A percentile compares a stretch with the other conserved stretches of the same genome.
These are phyloP conservation scores for Conops quadrifasciatus DNA, from an alignment of 2,888 invertebrate species.

Conservation along the genomic window DNA sequence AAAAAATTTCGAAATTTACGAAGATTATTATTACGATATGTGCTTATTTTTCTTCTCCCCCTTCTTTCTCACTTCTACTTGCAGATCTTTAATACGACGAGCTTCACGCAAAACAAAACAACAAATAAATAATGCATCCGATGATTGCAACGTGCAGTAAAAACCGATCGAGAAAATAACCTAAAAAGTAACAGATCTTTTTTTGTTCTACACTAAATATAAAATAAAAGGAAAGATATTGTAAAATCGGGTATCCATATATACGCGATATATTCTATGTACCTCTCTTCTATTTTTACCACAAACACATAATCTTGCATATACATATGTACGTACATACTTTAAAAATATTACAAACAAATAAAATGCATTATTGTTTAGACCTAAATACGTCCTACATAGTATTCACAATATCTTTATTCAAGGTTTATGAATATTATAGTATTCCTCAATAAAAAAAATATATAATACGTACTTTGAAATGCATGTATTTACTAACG, in stretches of 20 bases:
- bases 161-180: constrained; percentile 8
- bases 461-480: too few species aligned
- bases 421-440: too few species aligned
- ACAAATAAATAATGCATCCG: constrained; percentile 77
- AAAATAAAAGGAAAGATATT: constrained; percentile 12
- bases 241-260: neutral
- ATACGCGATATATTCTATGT: neutral
- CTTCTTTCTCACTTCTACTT: neutral
- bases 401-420: too few species aligned
- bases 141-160: constrained; percentile 79
- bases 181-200: neutral
- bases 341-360: too few species aligned
- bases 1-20: too few species aligned
- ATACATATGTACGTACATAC: constrained; percentile 1
- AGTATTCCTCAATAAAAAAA: too few species aligned
- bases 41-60: neutral
- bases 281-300: neutral
- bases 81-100: constrained; percentile 78
- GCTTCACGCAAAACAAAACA: constrained; percentile 82
- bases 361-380: too few species aligned
- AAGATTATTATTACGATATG: too few species aligned
- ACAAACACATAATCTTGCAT: neutral
- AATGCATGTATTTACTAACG: too few species aligned
- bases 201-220: neutral
- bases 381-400: too few species aligned